Base-by-base conservation (phyloP, 1,140 invertebrate genomes). In the Drosophila pachea region DNA sequence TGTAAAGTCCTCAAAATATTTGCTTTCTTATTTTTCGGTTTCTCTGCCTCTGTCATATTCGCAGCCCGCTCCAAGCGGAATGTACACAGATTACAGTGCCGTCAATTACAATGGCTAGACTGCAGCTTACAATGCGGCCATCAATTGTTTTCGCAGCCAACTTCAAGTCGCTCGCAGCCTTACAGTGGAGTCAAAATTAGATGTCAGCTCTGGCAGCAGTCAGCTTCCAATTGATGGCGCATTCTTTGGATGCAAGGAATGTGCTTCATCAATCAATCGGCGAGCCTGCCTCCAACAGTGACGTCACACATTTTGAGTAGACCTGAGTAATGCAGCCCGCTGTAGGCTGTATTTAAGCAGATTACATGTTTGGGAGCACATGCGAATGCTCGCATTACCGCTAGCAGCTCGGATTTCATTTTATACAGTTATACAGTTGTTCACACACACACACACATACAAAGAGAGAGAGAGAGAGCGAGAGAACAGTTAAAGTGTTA, bases 401-500 rank as follows among this genome's bases (percentile, higher is more conserved):
- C 63, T 63, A 42, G 32, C 32, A 56, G 61, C 49, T 62, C 22
- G 40, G 60, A 66, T 66, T 42, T 38, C 62, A 65, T 65, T 58
- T 43, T n/a, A 66, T 66, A 22, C 22, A 22, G 35, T 38, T 53
- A 58, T 64, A 43, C 62, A 56, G 31, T 58, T 75, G 55, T 75
- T 76, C 71, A 64, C 73, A 71, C 70, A 69, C 7, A 35, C 33
- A 35, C 40, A 42, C 40, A 7, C n/a, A 42, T 42, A 7, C 40
- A n/a, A n/a, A n/a, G n/a, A n/a, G n/a, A n/a, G n/a, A n/a, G n/a
- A n/a, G n/a, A n/a, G n/a, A n/a, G n/a, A 42, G n/a, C 40, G n/a
- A n/a, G n/a, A n/a, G n/a, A n/a, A 52, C 74, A 68, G 81, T 86
- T 86, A 86, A 86, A 86, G 76, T 86, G 81, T 86, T 86, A 74